phyloP scores from a whole-genome alignment of 2,113 vertebrate species.

The Sceloporus tristichus region DNA sequence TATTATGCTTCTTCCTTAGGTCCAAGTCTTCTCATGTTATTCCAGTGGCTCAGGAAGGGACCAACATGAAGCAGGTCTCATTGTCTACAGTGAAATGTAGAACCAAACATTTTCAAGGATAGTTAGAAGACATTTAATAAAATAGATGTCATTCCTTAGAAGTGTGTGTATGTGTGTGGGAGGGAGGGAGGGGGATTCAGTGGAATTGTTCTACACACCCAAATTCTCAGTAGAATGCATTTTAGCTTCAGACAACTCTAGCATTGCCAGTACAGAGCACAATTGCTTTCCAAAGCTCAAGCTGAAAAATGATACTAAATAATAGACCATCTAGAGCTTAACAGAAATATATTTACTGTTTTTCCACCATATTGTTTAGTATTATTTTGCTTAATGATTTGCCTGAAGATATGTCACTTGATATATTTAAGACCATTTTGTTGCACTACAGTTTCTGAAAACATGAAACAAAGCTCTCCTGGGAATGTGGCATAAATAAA shows the following conservation, averaged over 20 bases:
- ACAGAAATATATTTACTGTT: not conserved
- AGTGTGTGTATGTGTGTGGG: no score
- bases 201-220: not conserved
- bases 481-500: not conserved
- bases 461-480: not conserved
- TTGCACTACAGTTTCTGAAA: not conserved
- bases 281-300: not conserved
- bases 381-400: slow-evolving; percentile 2
- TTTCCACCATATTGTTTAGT: slow-evolving; percentile 5
- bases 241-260: not conserved
- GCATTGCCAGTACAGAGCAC: not conserved
- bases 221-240: not conserved
- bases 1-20: not conserved
- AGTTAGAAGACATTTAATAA: not conserved
- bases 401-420: not conserved
- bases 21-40: not conserved
- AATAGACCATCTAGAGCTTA: not conserved
- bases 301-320: not conserved
- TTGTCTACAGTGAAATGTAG: not conserved
- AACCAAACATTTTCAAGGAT: not conserved
- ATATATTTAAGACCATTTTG: not conserved
- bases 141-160: not conserved
- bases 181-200: not conserved
- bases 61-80: not conserved
- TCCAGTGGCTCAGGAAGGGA: not conserved